phyloP scores from a whole-genome alignment of 2,888 invertebrate genomes.

The Drosophila emarginata region DNA sequence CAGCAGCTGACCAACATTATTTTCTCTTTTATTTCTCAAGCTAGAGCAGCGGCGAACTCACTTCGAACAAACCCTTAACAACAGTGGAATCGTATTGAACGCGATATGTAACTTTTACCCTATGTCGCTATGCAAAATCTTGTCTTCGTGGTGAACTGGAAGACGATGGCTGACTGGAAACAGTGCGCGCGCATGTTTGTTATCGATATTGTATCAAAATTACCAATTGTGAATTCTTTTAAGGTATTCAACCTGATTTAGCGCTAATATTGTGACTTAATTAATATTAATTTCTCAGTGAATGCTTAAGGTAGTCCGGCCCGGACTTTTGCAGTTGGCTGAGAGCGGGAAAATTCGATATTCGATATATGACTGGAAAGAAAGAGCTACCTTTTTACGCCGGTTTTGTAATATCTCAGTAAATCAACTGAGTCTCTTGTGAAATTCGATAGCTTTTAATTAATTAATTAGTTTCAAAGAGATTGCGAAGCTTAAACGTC shows the following conservation, averaged over 20 bases:
- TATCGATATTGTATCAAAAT: slow-evolving; percentile 41
- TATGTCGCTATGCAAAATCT: slow-evolving; percentile 56
- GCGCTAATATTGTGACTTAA: neutral
- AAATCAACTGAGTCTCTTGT: neutral
- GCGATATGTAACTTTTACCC: slow-evolving; percentile 64
- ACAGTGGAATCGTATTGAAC: slow-evolving; percentile 80
- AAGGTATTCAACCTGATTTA: neutral
- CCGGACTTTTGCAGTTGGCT: neutral
- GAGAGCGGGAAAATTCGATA: neutral
- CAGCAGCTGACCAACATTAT: slow-evolving; percentile 36
- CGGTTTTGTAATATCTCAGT: neutral
- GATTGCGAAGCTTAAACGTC: neutral
- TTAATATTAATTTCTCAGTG: neutral
- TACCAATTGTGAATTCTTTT: neutral
- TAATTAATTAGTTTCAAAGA: neutral
- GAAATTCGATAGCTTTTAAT: neutral
- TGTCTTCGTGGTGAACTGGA: slow-evolving; percentile 57
- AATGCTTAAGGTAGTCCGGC: neutral
- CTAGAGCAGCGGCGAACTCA: slow-evolving; percentile 71
- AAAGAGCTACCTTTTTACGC: neutral
- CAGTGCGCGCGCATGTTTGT: slow-evolving; percentile 39
- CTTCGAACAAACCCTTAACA: slow-evolving; percentile 82
- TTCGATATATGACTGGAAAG: neutral
- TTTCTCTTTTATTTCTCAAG: slow-evolving; percentile 4
- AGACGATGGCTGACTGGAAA: slow-evolving; percentile 24